Base-by-base conservation (phyloP, 2,888 invertebrate genomes). In the Oscheius onirici region DNA sequence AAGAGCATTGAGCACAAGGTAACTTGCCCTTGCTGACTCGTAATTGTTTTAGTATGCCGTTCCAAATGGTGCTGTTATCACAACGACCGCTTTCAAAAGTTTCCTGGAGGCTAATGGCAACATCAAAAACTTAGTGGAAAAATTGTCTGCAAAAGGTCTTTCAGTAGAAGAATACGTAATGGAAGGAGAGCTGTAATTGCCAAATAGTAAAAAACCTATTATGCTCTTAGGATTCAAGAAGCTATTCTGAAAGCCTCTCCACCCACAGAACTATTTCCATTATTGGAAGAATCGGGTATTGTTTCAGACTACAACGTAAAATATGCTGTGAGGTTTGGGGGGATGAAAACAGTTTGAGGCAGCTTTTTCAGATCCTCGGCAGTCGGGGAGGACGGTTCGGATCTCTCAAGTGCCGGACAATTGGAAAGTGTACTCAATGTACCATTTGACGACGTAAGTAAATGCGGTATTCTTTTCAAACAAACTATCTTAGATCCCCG, bases 391-490 rank as follows among this genome's bases (percentile, higher is more conserved):
- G 94, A 94, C 88, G 92, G 92, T 8, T 91, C 92, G 72, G 93
- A 93, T 60, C 89, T 93, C 13, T 94, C 93, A 0, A 92, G 93
- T 3, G 94, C 94, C 0, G 94, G 94, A 0, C 94, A 94, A 89
- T 93, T 94, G 89, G 92, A 92, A 73, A 93, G 93, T 0, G 91
- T 92, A 74, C 89, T 94, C 2, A 93, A 93, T 0, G 91, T 93
- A 0, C 24, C 54, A 5, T 26, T 49, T 5, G 41, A 72, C 66
- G 87, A 87, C 44, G 90, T 90, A 41, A 60, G 58, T 46, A 10
- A 28, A 20, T 15, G 10, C 63, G 58, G 15, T 6, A 43, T 28
- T 28, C 24, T 20, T 24, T 24, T 15, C n/a, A 54, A 17, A 6
- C 40, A 54, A 10, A 8, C 44, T 20, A 3, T 13, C 73, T 51